Evolutionary conservation across 2,113 vertebrate species (phyloP), one percentile per base, ranked within the genome.

Genomic region (Clupea harengus): DNA sequence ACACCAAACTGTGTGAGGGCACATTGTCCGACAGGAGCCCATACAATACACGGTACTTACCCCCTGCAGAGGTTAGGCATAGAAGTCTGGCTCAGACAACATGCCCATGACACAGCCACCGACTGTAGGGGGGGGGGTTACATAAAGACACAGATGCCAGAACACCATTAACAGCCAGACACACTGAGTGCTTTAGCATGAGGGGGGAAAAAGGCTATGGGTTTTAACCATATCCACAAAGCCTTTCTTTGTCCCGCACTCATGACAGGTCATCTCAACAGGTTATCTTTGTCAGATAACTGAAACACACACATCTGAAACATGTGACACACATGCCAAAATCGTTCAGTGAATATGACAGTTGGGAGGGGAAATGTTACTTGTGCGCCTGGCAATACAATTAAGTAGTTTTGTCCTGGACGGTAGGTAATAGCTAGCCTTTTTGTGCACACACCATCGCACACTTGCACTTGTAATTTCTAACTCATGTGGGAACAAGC

Each of bases 381-480:
- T 72, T 3, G 25, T 25, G 10, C 64, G 32, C 64, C 64, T 72
- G 64, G 25, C 10, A 25, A 72, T 72, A 72, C 64, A 72, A 32
- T 9, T 28, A 11, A 72, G 64, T 13, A 25, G 32, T 72, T 72
- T 72, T 72, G 10, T 28, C 64, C n/a, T 32, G 64, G 64, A 72
- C 64, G 64, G n/a, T 72, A 72, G 64, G n/a, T 72, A 72, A 72
- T 72, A 72, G 64, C 64, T 72, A 72, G 64, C 64, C n/a, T 72
- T 72, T 72, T 72, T 9, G 13, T 11, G 25, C 25, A 72, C 64
- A 72, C 64, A 72, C 64, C n/a, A 32, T 32, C 64, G 10, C 64
- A 72, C 64, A 72, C 64, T 72, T 72, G 64, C 64, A 72, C 25
- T 3, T 72, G 64, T 72, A 72, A 72, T 72, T 72, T 72, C n/a